These are phyloP conservation scores for Pseudonaja textilis DNA, from an alignment of 2,113 vertebrate genomes.

Conservation along the genomic window DNA sequence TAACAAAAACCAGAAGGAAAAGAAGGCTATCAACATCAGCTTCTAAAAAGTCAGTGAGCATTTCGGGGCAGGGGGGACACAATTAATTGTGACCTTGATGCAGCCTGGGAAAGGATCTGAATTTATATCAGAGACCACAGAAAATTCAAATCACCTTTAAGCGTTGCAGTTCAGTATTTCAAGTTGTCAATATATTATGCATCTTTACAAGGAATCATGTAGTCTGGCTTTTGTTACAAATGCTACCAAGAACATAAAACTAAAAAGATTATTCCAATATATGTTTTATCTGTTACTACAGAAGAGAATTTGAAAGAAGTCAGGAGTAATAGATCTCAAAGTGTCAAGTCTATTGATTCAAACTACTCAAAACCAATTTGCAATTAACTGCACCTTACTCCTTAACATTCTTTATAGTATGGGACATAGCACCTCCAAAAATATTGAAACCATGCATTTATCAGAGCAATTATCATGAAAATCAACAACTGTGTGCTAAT, in stretches of 20 bases:
- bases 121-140: not conserved
- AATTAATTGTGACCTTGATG: not conserved
- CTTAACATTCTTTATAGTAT: not conserved
- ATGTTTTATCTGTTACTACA: not conserved
- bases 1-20: not conserved
- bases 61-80: fast-evolving
- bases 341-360: not conserved
- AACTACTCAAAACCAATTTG: not conserved
- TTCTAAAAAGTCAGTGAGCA: not conserved
- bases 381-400: not conserved
- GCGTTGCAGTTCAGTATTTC: not conserved
- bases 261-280: not conserved
- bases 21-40: not conserved
- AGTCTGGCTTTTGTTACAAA: not conserved
- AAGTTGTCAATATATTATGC: not conserved
- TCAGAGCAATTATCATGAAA: not conserved
- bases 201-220: not conserved
- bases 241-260: not conserved
- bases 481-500: not conserved
- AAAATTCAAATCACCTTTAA: not conserved
- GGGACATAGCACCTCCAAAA: not conserved
- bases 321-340: not conserved
- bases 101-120: not conserved
- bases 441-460: not conserved
- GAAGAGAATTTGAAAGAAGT: not conserved